Percentiles rank a stretch among this genome's conserved stretches.
phyloP scores from a whole-genome alignment of 1,140 invertebrate species.

The Bombus cullumanus region DNA sequence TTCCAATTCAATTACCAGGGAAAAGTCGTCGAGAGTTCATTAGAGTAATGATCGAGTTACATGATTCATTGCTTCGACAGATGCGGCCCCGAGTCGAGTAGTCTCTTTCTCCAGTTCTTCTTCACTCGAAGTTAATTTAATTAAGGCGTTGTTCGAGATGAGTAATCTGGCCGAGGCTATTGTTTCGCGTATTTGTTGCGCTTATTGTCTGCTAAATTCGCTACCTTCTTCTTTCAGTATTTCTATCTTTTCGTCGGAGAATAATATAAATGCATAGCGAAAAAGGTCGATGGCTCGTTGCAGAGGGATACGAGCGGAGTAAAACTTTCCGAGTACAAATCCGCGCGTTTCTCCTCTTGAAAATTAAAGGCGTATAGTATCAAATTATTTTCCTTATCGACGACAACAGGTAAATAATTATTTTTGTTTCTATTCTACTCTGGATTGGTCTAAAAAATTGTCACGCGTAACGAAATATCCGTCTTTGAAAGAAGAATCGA shows the following conservation, averaged over 20 bases:
- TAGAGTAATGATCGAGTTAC: conserved; percentile 10
- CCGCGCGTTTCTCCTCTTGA: too few species aligned
- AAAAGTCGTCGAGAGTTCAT: conserved; percentile 2
- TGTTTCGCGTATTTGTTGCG: neutral
- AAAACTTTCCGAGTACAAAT: too few species aligned
- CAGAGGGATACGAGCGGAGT: too few species aligned
- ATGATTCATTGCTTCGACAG: conserved; percentile 18
- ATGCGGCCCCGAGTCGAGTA: too few species aligned
- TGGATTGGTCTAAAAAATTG: too few species aligned
- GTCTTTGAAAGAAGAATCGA: too few species aligned
- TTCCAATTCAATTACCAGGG: conserved; percentile 21
- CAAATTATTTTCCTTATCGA: too few species aligned
- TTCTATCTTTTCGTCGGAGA: neutral
- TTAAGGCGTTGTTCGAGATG: neutral
- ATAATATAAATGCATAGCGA: rapidly evolving
- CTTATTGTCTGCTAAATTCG: neutral
- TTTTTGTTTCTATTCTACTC: neutral
- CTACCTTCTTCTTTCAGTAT: neutral
- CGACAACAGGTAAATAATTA: neutral
- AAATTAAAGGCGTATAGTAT: too few species aligned
- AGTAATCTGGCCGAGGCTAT: neutral
- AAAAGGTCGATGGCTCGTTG: neutral
- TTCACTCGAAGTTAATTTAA: neutral
- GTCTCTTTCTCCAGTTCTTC: neutral
- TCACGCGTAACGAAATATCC: too few species aligned